A percentile compares a stretch with the other conserved stretches of the same genome.
These are phyloP conservation scores for Nomia melanderi DNA, from an alignment of 1,140 invertebrate species.

Conservation along the genomic window DNA sequence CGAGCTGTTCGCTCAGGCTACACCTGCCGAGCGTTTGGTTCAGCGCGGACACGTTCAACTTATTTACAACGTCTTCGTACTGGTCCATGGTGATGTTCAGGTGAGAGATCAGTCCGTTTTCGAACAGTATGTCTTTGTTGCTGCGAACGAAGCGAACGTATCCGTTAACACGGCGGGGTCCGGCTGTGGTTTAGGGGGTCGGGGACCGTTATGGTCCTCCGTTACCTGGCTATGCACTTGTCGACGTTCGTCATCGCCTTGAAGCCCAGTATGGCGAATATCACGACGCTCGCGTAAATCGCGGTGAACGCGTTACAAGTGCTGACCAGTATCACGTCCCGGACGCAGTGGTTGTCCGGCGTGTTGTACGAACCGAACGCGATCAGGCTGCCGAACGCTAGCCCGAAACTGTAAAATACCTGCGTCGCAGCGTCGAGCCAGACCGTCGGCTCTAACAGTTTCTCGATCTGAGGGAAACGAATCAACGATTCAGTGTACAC, in stretches of 20 bases:
- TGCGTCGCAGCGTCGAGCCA: slow-evolving; percentile 97
- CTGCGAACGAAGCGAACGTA: slow-evolving; percentile 63
- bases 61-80: slow-evolving; percentile 80
- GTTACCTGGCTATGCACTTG: slow-evolving; percentile 88
- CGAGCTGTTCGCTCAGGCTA: slow-evolving; percentile 86
- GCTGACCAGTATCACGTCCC: slow-evolving; percentile 94
- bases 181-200: too few relatives aligned
- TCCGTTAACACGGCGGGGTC: too few relatives aligned
- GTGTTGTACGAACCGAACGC: slow-evolving; percentile 96
- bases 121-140: slow-evolving; percentile 79
- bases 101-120: slow-evolving; percentile 78
- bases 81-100: slow-evolving; percentile 81
- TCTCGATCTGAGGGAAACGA: slow-evolving; percentile 84
- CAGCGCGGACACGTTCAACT: slow-evolving; percentile 75
- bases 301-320: slow-evolving; percentile 95
- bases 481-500: slow-evolving; percentile 53
- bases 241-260: slow-evolving; percentile 92
- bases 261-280: slow-evolving; percentile 93
- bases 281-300: slow-evolving; percentile 95
- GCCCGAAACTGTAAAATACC: slow-evolving; percentile 96
- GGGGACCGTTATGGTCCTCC: too few relatives aligned
- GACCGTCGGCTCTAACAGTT: slow-evolving; percentile 89
- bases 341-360: slow-evolving; percentile 93
- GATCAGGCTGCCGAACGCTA: slow-evolving; percentile 95
- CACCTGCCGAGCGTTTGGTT: slow-evolving; percentile 83